Evolutionary conservation across 2,888 invertebrate species (phyloP), one percentile per base, ranked within the genome.

Genomic region (Thymelicus acteon): DNA sequence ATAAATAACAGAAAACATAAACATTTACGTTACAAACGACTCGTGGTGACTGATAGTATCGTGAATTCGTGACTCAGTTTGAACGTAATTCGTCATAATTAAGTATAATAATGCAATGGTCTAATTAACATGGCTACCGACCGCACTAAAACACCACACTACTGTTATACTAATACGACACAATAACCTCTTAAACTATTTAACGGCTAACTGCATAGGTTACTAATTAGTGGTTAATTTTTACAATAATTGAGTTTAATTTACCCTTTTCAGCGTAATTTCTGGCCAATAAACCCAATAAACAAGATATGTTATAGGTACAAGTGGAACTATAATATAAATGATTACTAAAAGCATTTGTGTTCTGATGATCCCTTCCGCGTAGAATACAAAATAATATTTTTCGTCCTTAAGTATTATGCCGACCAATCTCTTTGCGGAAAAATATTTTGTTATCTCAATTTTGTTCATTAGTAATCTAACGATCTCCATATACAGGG

Each of bases 401-500:
- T 84, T 85, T 52, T 52, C 49, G 19, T 52, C 15, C 15, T 19
- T 19, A 19, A 8, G 8, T 3, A 52, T 52, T 52, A 52, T 19
- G 49, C 49, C 19, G 19, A 15, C 15, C 49, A 52, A 19, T 52
- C 19, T 52, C 15, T 49, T 49, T 52, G 15, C 19, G 0, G 19
- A 19, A 52, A 52, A 19, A 52, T 52, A 52, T 52, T 52, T 52
- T 52, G 12, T 7, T 12, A 15, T 44, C 44, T 44, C 44, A 15
- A 15, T 19, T 19, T 52, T 15, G 0, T 52, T 52, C 12, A 15
- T 19, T 52, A 52, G 19, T 19, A 52, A 15, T 19, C 49, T 49
- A 7, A 49, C 8, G 48, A 49, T 15, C 15, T 8, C 6, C 48
- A 6, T 15, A 49, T 15, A 6, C n/a, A 19, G 19, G 19, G 19